Percentiles rank a stretch among this genome's conserved stretches.
Evolutionary conservation across 2,888 invertebrate genomes (phyloP).

Genomic region (Pherbina coryleti): DNA sequence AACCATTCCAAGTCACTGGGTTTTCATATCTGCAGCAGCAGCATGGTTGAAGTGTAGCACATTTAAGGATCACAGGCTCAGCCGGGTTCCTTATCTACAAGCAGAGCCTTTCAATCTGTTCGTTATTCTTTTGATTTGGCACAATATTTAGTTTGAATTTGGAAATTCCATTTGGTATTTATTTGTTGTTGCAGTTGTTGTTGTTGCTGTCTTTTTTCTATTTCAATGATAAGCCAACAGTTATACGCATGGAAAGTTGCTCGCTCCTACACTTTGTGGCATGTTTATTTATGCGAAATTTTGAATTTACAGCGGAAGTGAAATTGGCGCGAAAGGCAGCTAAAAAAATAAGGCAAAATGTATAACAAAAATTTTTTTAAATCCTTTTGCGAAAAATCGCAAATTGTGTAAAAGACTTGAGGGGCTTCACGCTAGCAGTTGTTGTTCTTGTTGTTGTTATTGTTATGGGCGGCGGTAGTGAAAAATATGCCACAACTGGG

Average conservation of each 20-base stretch:
- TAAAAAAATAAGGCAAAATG: not conserved
- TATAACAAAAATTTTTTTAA: not conserved
- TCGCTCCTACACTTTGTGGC: not conserved
- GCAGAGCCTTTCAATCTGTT: slow-evolving; percentile 10
- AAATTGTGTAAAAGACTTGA: not conserved
- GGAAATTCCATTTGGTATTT: not conserved
- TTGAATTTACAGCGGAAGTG: slow-evolving; percentile 20
- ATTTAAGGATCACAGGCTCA: not conserved
- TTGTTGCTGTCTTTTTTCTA: not conserved
- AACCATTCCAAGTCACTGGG: slow-evolving; percentile 17
- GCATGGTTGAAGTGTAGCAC: not conserved
- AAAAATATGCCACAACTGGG: slow-evolving; percentile 13
- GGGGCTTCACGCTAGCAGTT: not conserved
- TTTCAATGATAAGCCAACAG: not conserved
- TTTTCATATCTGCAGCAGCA: not conserved
- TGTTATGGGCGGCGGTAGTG: not conserved
- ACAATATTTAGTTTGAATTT: slow-evolving; percentile 3
- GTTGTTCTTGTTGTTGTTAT: not conserved
- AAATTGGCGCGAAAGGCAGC: not conserved
- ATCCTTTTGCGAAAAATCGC: slow-evolving; percentile 1
- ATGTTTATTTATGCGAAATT: slow-evolving; percentile 12
- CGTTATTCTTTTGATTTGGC: slow-evolving; percentile 17
- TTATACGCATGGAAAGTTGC: not conserved
- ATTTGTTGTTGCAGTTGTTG: not conserved
- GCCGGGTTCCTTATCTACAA: not conserved